Evolutionary conservation across 2,888 invertebrate genomes (phyloP).

Genomic region (Mylabris sibirica): DNA sequence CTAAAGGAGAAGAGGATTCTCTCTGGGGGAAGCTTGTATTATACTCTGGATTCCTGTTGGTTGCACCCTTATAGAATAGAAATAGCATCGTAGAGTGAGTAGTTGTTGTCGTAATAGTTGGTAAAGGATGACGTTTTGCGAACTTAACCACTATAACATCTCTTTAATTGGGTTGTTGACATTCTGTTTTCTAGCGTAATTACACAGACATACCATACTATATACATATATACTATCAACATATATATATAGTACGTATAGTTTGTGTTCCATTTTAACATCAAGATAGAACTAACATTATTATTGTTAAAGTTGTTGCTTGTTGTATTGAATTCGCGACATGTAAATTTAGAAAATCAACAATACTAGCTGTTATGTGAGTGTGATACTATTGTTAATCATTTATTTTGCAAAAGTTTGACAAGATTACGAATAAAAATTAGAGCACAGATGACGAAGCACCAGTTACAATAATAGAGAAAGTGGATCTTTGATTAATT

Average conservation of each 20-base stretch:
- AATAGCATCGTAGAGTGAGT: constrained; percentile 17
- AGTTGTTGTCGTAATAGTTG: constrained; percentile 2
- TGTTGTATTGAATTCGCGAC: constrained; percentile 20
- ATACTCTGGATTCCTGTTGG: constrained; percentile 13
- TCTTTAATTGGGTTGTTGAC: constrained; percentile 55
- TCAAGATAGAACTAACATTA: constrained; percentile 16
- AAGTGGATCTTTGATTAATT: not conserved
- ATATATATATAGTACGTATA: no score
- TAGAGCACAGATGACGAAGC: not conserved
- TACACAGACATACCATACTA: constrained; percentile 23
- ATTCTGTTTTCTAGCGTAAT: constrained; percentile 39
- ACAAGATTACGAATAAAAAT: not conserved
- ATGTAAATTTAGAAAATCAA: not conserved
- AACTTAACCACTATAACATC: constrained; percentile 48
- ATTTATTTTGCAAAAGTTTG: not conserved
- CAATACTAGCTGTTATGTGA: not conserved
- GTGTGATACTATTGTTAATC: not conserved
- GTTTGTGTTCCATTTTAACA: constrained; percentile 15
- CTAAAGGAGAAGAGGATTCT: not conserved
- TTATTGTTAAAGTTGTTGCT: not conserved
- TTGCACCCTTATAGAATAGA: constrained; percentile 15
- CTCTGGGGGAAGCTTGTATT: constrained; percentile 19
- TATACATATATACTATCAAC: no score
- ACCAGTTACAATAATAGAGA: not conserved
- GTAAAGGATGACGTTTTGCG: constrained; percentile 20